Conservation (phyloP, 2,113 vertebrate genomes). For the Pristiophorus japonicus region DNA sequence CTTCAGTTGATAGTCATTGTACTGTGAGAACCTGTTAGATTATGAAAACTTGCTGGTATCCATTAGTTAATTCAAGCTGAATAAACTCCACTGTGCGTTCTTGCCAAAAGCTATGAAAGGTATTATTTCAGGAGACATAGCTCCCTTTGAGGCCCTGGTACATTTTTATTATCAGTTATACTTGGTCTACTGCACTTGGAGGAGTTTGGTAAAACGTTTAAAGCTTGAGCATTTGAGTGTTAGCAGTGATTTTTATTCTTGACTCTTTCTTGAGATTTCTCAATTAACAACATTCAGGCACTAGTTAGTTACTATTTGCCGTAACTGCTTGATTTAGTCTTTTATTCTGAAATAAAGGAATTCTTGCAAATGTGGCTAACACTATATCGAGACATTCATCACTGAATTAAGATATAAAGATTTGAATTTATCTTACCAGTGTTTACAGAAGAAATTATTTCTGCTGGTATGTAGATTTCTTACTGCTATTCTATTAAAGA, state of each 20-base stretch:
- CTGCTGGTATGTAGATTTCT: neutral
- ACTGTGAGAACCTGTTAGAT: neutral
- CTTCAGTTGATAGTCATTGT: neutral
- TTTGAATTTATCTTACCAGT: neutral
- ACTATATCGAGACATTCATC: neutral
- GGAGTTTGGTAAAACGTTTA: neutral
- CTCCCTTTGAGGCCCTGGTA: neutral
- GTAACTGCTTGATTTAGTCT: neutral
- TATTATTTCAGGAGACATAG: slow-evolving; percentile 42
- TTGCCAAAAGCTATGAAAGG: slow-evolving; percentile 50
- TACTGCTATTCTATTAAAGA: neutral
- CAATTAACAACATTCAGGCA: neutral
- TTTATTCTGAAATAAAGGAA: neutral
- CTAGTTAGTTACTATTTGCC: neutral
- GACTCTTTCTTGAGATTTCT: neutral
- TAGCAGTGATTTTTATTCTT: neutral
- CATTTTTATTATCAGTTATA: neutral
- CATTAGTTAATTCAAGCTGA: slow-evolving; percentile 55
- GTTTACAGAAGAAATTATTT: neutral
- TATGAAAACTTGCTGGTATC: slow-evolving; percentile 45
- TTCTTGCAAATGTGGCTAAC: neutral
- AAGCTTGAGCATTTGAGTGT: neutral
- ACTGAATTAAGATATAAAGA: neutral
- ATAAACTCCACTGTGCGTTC: slow-evolving; percentile 47
- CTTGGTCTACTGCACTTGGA: neutral